Evolutionary conservation across 2,113 vertebrate genomes (phyloP).

Genomic region (Cromileptes altivelis): DNA sequence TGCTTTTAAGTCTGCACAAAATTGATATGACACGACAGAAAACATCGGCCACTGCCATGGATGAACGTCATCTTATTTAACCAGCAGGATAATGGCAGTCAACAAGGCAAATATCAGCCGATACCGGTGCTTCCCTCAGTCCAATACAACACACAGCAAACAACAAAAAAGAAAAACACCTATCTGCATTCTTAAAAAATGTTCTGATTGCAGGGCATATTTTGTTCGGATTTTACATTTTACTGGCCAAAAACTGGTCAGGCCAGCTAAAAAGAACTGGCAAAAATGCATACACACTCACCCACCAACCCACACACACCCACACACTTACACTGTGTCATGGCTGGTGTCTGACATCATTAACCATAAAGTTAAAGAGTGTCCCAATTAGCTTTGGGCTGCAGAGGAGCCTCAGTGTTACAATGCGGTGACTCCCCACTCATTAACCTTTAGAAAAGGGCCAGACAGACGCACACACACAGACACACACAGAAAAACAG

Average conservation of each 20-base stretch:
- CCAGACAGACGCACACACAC: slow-evolving; percentile 33
- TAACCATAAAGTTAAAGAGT: slow-evolving; percentile 62
- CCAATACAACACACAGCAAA: not conserved
- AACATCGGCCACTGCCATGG: too few relatives aligned
- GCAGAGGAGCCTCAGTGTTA: slow-evolving; percentile 38
- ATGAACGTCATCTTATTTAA: too few relatives aligned
- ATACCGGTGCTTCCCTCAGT: too few relatives aligned
- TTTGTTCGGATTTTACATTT: not conserved
- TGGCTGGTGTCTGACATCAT: slow-evolving; percentile 63
- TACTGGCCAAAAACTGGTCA: not conserved
- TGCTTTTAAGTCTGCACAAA: too few relatives aligned
- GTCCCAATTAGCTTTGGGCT: slow-evolving; percentile 70
- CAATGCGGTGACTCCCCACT: slow-evolving; percentile 54
- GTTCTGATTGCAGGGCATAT: not conserved
- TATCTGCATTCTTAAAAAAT: not conserved
- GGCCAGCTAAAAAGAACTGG: not conserved
- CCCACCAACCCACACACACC: slow-evolving; percentile 31
- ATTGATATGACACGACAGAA: too few relatives aligned
- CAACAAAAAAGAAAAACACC: not conserved
- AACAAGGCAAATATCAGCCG: too few relatives aligned
- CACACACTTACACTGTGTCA: slow-evolving; percentile 21
- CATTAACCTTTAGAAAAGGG: slow-evolving; percentile 74
- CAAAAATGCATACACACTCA: slow-evolving; percentile 15
- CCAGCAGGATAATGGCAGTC: too few relatives aligned
- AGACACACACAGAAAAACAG: slow-evolving; percentile 2